Evolutionary conservation across 2,888 invertebrate species (phyloP).

Genomic region (Aleiodes alternator): DNA sequence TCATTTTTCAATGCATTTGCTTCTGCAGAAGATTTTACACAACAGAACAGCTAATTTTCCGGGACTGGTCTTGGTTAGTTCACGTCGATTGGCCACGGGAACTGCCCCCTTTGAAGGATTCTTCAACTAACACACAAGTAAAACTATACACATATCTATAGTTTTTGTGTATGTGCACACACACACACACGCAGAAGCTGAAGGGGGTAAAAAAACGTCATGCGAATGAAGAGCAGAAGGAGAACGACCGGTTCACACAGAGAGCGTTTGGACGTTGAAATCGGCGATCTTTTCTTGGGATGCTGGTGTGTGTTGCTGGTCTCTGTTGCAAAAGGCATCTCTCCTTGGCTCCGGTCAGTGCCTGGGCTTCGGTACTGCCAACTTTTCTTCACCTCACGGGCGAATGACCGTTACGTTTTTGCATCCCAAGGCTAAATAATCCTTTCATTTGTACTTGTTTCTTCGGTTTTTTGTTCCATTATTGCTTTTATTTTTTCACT

Average conservation of each 20-base stretch:
- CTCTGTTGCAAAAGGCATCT: conserved; percentile 9
- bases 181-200: too few relatives aligned
- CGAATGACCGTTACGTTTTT: conserved; percentile 74
- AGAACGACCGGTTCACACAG: conserved; percentile 26
- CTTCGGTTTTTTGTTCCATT: conserved; percentile 11
- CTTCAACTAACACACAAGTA: background rate
- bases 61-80: conserved; percentile 23
- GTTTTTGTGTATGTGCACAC: too few relatives aligned
- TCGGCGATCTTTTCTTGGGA: conserved; percentile 18
- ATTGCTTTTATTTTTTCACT: conserved; percentile 9
- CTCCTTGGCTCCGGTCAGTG: conserved; percentile 39
- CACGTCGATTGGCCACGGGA: conserved; percentile 26
- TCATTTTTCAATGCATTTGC: conserved; percentile 10
- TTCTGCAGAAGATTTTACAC: background rate
- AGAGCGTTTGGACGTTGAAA: conserved; percentile 13
- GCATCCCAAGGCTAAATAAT: conserved; percentile 69
- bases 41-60: conserved; percentile 19
- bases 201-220: conserved; percentile 14
- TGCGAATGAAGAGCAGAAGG: conserved; percentile 32
- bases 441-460: conserved; percentile 63
- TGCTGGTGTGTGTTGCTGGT: background rate
- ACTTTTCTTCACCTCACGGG: conserved; percentile 73
- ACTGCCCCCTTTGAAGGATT: conserved; percentile 26
- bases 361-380: conserved; percentile 59
- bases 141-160: background rate